Conservation (phyloP, 2,888 invertebrate genomes). For the Pseudanteris insignis region DNA sequence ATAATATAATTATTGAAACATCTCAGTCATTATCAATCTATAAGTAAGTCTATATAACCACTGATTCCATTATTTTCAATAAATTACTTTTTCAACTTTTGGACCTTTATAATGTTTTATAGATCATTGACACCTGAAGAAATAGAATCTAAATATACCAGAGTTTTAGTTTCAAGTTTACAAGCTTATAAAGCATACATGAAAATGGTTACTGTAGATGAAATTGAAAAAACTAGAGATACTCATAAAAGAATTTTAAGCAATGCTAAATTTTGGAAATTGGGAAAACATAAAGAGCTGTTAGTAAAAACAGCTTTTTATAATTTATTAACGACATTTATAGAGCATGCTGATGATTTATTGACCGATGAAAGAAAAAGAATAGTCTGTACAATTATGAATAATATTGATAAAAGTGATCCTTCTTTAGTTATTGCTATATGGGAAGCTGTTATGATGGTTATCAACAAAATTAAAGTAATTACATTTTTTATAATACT, state of each 20-base stretch:
- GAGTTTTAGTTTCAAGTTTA: conserved; percentile 74
- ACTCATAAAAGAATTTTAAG: conserved; percentile 70
- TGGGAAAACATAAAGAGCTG: conserved; percentile 70
- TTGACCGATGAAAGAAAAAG: conserved; percentile 70
- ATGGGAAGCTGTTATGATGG: conserved; percentile 79
- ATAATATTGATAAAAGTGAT: conserved; percentile 76
- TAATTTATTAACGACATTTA: conserved; percentile 71
- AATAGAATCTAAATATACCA: conserved; percentile 75
- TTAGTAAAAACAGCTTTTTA: conserved; percentile 75
- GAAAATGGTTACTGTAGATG: conserved; percentile 68
- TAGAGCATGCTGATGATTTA: conserved; percentile 70
- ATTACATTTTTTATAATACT: neutral
- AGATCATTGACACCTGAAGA: conserved; percentile 73
- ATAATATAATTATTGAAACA: conserved; percentile 74
- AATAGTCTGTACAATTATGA: conserved; percentile 71
- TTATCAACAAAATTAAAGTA: conserved; percentile 71
- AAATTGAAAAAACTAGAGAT: conserved; percentile 69
- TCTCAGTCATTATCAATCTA: conserved; percentile 69
- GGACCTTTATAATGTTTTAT: conserved; percentile 23
- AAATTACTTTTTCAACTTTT: too few species aligned
- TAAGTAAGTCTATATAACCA: conserved; percentile 62
- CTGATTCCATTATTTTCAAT: too few species aligned
- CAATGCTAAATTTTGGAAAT: conserved; percentile 78
- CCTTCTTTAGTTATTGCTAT: conserved; percentile 73
- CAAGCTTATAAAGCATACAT: conserved; percentile 74